Evolutionary conservation across 2,797 vertebrate species (phyloP).

Genomic region (Myoxocephalus aenaeus): DNA sequence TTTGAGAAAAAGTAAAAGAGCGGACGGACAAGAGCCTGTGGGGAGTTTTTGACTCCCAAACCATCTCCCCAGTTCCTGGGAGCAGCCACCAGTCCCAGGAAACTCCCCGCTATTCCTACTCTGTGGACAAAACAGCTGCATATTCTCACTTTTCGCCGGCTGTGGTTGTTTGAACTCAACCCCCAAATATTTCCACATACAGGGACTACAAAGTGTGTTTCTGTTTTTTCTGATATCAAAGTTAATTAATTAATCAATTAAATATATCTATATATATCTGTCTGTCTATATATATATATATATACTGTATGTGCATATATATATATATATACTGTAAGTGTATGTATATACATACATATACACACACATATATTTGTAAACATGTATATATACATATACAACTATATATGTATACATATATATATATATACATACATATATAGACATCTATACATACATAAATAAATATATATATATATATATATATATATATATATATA

Average conservation of each 20-base stretch:
- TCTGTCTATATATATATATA: too few species aligned
- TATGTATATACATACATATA: too few species aligned
- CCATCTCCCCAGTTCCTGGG: slow-evolving; percentile 63
- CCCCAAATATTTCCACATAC: background rate
- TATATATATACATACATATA: too few species aligned
- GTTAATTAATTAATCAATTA: too few species aligned
- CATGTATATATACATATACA: too few species aligned
- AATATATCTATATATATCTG: too few species aligned
- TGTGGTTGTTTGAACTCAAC: slow-evolving; percentile 58
- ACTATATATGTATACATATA: too few species aligned
- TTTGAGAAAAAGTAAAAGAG: slow-evolving; percentile 53
- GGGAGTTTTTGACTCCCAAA: slow-evolving; percentile 68
- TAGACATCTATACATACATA: too few species aligned
- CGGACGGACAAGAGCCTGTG: slow-evolving; percentile 53
- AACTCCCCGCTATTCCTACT: slow-evolving; percentile 74
- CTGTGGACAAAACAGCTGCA: slow-evolving; percentile 73
- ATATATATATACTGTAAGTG: too few species aligned
- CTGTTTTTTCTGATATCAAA: too few species aligned
- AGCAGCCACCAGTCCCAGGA: slow-evolving; percentile 68
- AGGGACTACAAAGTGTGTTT: background rate
- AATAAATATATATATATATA: background rate
- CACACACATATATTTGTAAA: too few species aligned
- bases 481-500: background rate
- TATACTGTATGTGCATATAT: too few species aligned
- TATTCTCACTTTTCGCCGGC: slow-evolving; percentile 68